phyloP scores from a whole-genome alignment of 2,888 invertebrate genomes.

The Eilema caniola region DNA sequence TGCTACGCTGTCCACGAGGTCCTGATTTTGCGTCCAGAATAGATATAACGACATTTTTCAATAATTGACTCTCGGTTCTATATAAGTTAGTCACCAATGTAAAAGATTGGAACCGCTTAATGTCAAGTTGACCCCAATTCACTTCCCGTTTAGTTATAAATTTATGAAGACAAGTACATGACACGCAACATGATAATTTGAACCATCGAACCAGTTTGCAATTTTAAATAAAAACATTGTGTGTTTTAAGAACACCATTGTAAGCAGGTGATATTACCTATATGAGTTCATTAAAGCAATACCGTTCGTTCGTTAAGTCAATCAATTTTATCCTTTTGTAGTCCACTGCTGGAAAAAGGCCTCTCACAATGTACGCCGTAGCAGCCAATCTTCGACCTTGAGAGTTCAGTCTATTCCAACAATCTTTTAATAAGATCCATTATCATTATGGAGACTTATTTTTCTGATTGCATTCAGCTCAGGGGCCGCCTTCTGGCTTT shows the following conservation, averaged over 20 bases:
- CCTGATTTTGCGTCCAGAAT: too few species aligned
- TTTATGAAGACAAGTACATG: background rate
- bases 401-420: background rate
- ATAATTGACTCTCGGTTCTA: background rate
- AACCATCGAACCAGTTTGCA: background rate
- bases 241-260: background rate
- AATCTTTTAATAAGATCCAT: background rate
- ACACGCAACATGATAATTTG: background rate
- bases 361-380: background rate
- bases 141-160: conserved; percentile 2
- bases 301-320: too few species aligned
- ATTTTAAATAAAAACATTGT: background rate
- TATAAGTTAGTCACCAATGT: background rate
- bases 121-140: background rate
- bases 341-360: background rate
- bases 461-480: too few species aligned
- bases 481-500: too few species aligned
- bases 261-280: background rate
- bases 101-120: background rate
- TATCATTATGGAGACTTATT: too few species aligned
- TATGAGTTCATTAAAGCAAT: too few species aligned
- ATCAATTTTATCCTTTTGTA: background rate
- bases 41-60: background rate
- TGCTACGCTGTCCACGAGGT: too few species aligned
- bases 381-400: background rate